Conservation (phyloP, 2,888 invertebrate species). For the Caenorhabditis becei region DNA sequence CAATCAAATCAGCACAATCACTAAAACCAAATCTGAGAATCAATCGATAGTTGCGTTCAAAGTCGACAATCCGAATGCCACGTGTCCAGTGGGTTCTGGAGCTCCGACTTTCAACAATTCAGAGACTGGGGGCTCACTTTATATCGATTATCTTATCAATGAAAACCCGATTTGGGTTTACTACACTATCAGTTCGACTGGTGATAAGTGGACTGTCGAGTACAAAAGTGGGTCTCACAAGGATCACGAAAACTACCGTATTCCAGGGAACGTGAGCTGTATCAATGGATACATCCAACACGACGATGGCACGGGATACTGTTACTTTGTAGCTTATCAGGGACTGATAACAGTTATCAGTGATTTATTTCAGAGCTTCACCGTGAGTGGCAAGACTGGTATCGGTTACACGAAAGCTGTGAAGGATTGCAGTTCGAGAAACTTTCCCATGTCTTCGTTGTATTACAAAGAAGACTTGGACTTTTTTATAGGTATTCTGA, state of each 20-base stretch:
- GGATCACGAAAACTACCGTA: background rate
- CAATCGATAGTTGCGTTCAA: slow-evolving; percentile 27
- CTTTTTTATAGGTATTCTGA: background rate
- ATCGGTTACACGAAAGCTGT: too few species aligned
- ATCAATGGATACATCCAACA: background rate
- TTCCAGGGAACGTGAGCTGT: slow-evolving; percentile 22
- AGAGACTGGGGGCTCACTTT: background rate
- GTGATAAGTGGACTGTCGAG: slow-evolving; percentile 3
- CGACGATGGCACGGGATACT: slow-evolving; percentile 12
- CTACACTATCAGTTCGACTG: slow-evolving; percentile 6
- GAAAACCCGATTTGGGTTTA: slow-evolving; percentile 19
- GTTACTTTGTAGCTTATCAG: too few species aligned
- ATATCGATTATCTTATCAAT: background rate
- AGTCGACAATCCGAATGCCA: slow-evolving; percentile 3
- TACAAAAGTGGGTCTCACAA: slow-evolving; percentile 8
- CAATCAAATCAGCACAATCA: background rate
- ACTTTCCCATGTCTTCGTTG: too few species aligned
- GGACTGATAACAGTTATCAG: background rate
- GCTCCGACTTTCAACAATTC: slow-evolving; percentile 27
- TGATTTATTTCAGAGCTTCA: background rate
- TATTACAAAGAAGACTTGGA: background rate
- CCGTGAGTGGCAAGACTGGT: too few species aligned
- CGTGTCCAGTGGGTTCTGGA: slow-evolving; percentile 19
- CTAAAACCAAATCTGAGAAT: background rate
- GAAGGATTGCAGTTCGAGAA: too few species aligned